A percentile compares a stretch with the other conserved stretches of the same genome.
Conservation (phyloP, 2,113 vertebrate genomes). For the Thomomys bottae region DNA sequence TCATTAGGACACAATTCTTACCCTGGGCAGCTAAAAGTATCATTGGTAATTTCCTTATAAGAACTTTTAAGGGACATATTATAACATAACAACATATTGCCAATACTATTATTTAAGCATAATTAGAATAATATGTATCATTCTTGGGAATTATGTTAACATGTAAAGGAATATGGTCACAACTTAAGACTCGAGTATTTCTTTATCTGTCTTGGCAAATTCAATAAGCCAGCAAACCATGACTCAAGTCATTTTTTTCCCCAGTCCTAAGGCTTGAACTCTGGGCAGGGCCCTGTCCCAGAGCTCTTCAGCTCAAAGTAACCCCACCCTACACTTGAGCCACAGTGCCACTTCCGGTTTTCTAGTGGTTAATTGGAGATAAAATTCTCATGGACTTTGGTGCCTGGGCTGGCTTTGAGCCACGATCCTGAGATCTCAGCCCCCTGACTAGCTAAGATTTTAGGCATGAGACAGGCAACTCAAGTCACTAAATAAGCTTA, state of each 20-base stretch:
- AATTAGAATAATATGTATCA: neutral
- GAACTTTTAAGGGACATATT: neutral
- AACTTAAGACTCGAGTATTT: neutral
- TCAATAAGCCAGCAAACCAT: constrained; percentile 24
- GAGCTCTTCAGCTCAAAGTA: too few relatives aligned
- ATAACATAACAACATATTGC: constrained; percentile 9
- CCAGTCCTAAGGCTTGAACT: too few relatives aligned
- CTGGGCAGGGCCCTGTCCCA: too few relatives aligned
- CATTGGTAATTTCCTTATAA: neutral
- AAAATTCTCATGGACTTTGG: too few relatives aligned
- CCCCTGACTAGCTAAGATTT: too few relatives aligned
- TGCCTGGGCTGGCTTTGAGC: too few relatives aligned
- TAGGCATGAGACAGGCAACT: too few relatives aligned
- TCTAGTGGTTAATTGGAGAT: too few relatives aligned
- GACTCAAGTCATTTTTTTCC: neutral
- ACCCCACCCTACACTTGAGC: too few relatives aligned
- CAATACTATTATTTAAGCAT: neutral
- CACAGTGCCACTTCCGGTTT: too few relatives aligned
- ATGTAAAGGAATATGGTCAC: neutral
- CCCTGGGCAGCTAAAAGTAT: neutral
- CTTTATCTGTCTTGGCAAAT: neutral
- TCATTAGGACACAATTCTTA: neutral
- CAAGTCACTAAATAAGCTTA: neutral
- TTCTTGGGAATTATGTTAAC: neutral
- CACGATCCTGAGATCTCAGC: too few relatives aligned